Conservation (phyloP, 2,113 vertebrate genomes). For the Callorhinus ursinus region DNA sequence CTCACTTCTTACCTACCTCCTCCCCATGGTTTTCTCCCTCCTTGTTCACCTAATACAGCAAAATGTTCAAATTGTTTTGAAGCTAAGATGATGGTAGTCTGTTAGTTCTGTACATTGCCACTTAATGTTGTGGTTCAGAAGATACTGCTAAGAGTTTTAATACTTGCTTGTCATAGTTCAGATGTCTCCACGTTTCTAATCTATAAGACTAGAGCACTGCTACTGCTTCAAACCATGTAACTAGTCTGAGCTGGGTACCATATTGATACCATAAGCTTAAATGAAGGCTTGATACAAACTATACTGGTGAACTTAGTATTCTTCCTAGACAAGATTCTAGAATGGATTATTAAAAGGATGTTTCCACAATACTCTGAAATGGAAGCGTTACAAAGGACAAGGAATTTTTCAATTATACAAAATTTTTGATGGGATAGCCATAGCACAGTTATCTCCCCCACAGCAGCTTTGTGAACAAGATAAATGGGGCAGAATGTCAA, state of each 20-base stretch:
- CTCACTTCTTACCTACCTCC: neutral
- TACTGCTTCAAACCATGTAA: neutral
- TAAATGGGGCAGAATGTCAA: neutral
- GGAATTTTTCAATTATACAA: neutral
- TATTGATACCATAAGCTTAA: neutral
- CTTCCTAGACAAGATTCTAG: constrained; percentile 27
- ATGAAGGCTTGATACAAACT: neutral
- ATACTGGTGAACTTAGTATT: neutral
- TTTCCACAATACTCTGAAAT: neutral
- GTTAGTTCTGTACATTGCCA: neutral
- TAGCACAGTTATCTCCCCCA: neutral
- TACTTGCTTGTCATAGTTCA: neutral
- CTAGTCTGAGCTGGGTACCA: neutral
- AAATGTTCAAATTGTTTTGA: neutral
- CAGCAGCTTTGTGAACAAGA: neutral
- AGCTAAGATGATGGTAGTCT: neutral
- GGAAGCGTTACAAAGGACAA: neutral
- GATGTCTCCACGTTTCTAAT: neutral
- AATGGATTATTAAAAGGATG: neutral
- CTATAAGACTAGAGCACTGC: neutral
- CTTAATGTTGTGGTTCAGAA: neutral
- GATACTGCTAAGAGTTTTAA: neutral
- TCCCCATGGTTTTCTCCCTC: neutral
- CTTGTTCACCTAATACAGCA: neutral
- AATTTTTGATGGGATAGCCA: neutral